Evolutionary conservation across 2,888 invertebrate genomes (phyloP), one percentile per base, ranked within the genome.

Genomic region (Orgyia antiqua): DNA sequence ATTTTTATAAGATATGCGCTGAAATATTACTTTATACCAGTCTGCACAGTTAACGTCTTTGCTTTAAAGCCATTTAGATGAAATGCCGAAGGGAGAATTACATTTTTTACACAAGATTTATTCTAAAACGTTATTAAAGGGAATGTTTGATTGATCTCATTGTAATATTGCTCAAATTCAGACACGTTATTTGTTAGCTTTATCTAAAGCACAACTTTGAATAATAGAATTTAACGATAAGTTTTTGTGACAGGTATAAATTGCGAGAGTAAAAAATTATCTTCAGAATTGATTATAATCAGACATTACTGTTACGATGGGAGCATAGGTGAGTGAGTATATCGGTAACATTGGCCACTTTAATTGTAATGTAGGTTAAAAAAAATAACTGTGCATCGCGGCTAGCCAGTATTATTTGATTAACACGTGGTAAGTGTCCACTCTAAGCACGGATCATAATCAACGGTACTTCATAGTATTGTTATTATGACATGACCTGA

Each of bases 11-110:
- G 70, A 71, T 69, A 68, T 65, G 58, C 59, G 42, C 61, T 71
- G 70, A 78, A 75, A 72, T 78, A 75, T 71, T 69, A 66, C 72
- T 65, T 62, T 50, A 50, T 51, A 31, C 25, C 33, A 38, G 32
- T 32, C 27, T 29, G 28, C 33, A 36, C 28, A 30, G 13, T 43
- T 38, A 15, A 32, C 34, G 29, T 34, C 35, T 29, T 39, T 41
- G 35, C 30, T 52, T 45, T 37, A 48, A 48, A 48, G 33, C 33
- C 38, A 25, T 49, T 47, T 42, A 46, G 45, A 48, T 49, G 44
- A 53, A 54, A 55, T 49, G 61, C 55, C 38, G 36, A 31, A 27
- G 41, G 44, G 46, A 52, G 58, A 46, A 64, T 61, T 61, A 62
- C 50, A 53, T 59, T 50, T 54, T 38, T 44, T 32, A 34, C n/a